Conservation (phyloP, 2,797 vertebrate genomes). For the Clarias laeviceps region DNA sequence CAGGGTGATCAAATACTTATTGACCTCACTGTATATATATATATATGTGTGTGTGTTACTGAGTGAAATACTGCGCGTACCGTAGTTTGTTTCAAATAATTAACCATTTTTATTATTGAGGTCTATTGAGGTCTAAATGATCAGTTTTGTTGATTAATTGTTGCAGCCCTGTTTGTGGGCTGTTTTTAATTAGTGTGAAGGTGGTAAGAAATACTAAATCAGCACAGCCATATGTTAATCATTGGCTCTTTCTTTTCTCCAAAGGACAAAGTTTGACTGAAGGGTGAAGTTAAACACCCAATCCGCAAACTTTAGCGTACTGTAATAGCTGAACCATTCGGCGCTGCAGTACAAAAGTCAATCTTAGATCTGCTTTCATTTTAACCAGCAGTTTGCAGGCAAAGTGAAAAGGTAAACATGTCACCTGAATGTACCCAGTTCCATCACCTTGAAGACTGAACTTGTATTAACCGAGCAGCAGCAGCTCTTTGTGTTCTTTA, state of each 20-base stretch:
- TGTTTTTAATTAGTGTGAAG: not conserved
- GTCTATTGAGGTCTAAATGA: not conserved
- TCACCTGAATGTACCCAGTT: slow-evolving; percentile 22
- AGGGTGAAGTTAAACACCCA: not conserved
- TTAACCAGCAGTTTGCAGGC: not conserved
- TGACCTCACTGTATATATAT: not conserved
- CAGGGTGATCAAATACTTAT: no score
- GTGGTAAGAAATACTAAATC: not conserved
- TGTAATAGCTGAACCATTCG: slow-evolving; percentile 33
- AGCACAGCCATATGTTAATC: not conserved
- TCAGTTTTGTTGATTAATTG: not conserved
- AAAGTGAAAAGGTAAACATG: slow-evolving; percentile 41
- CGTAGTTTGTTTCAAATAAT: not conserved
- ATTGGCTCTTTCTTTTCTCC: not conserved
- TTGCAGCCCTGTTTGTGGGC: not conserved
- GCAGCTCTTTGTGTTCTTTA: slow-evolving; percentile 27
- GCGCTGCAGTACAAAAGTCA: slow-evolving; percentile 1
- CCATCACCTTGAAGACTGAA: slow-evolving; percentile 30
- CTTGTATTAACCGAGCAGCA: slow-evolving; percentile 10
- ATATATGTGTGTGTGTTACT: not conserved
- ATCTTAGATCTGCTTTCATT: not conserved
- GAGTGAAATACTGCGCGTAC: not conserved
- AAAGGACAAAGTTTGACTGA: slow-evolving; percentile 22
- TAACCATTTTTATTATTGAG: not conserved
- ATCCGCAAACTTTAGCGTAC: not conserved